Conservation (phyloP, 35 echinoderm and acorn worm species). For the Strongylocentrotus purpuratus region DNA sequence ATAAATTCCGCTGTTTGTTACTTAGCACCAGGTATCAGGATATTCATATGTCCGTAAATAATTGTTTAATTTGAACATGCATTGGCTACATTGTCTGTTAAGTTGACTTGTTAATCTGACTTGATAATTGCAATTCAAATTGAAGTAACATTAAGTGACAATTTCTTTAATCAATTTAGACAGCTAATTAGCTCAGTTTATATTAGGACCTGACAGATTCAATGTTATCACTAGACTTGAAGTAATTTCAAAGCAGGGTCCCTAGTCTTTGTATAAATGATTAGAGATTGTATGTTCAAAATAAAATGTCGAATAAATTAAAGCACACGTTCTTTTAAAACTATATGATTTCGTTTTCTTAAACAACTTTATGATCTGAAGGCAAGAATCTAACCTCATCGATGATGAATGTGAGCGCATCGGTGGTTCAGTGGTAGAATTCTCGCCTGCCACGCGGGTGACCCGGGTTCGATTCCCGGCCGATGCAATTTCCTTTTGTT, state of each 20-base stretch:
- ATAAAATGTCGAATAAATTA: too few relatives aligned
- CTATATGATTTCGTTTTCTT: too few relatives aligned
- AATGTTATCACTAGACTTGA: neutral
- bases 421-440: constrained; percentile 91
- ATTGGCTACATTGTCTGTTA: neutral
- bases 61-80: neutral
- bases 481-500: constrained; percentile 39
- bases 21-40: neutral
- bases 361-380: too few relatives aligned
- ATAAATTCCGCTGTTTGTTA: neutral
- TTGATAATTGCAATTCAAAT: neutral
- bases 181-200: neutral
- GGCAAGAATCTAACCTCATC: neutral
- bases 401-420: constrained; percentile 50
- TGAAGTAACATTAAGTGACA: neutral
- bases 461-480: constrained; percentile 88
- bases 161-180: neutral
- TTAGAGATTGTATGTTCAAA: too few relatives aligned
- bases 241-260: neutral
- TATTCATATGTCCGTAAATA: constrained; percentile 10
- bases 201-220: neutral
- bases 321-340: too few relatives aligned
- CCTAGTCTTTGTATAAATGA: too few relatives aligned
- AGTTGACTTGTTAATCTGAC: neutral
- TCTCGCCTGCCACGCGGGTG: constrained; percentile 88